Base-by-base conservation (phyloP, 2,113 vertebrate genomes). In the Calyptommatus sinebrachiatus region DNA sequence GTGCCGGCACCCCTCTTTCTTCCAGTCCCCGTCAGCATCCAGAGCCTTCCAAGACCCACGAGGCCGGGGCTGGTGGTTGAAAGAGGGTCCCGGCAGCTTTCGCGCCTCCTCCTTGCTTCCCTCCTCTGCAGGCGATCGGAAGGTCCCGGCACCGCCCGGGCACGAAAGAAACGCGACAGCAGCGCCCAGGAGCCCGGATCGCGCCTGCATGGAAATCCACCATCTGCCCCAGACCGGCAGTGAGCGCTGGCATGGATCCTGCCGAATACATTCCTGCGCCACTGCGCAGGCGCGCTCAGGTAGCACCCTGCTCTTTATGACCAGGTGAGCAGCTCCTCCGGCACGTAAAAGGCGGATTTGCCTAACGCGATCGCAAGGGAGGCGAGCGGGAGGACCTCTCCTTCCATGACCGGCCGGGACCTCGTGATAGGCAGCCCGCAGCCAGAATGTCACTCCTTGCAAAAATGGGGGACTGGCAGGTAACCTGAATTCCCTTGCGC, bases 391-490 rank as follows among this genome's bases (percentile, higher is more conserved):
- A 92, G 92, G 94, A 94, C 93, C 95, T 91, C 90, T 92, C 87
- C 90, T 89, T 92, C 93, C 91, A 93, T 96, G 94, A 96, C 93
- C 94, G 75, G 92, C 87, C 85, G 92, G 91, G 86, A 88, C 70
- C 86, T 48, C 74, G 73, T 80, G 86, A 89, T 75, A 83, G 83
- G 87, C 73, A 94, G 91, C 88, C 87, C 80, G 48, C 81, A 91
- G 89, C 87, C 87, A 95, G 84, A 91, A 98, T 99, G 97, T 98
- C 97, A 94, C 87, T 99, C 91, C 96, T 97, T 92, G 97, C 95
- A 92, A 97, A 96, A 95, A 98, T 98, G 96, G 97, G 96, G 87
- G 97, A 98, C 90, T 99, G 97, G 97, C 97, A 98, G 98, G 98
- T 97, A 97, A 87, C 94, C 77, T 35, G 85, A 78, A 79, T 86